phyloP scores from a whole-genome alignment of 1,140 invertebrate species.

The Aphidius ervi region DNA sequence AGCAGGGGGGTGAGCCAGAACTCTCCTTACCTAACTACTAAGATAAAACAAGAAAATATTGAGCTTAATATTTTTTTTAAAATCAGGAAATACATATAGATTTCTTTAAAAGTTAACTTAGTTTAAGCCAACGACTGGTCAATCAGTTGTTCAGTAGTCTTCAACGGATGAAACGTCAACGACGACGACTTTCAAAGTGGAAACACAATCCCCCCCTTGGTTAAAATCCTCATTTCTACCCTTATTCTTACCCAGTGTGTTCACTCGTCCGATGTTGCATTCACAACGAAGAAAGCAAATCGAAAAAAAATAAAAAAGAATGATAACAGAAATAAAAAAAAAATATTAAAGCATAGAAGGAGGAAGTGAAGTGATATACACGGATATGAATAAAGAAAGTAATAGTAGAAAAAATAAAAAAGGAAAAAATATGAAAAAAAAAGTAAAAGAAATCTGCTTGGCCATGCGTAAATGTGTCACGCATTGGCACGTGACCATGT shows the following conservation, averaged over 20 bases:
- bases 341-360: too few species aligned
- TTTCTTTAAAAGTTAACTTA: conserved; percentile 7
- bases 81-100: not conserved
- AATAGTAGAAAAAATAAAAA: conserved; percentile 6
- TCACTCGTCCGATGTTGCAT: too few species aligned
- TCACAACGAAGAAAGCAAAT: conserved; percentile 11
- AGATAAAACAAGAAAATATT: too few species aligned
- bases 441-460: conserved; percentile 29
- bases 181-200: conserved; percentile 40
- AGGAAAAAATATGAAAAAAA: conserved; percentile 29
- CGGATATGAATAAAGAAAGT: too few species aligned
- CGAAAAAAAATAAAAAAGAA: too few species aligned
- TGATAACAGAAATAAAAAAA: too few species aligned
- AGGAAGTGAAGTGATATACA: too few species aligned
- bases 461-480: conserved; percentile 52
- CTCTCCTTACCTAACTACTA: too few species aligned
- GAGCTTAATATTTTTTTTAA: too few species aligned
- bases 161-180: conserved; percentile 6
- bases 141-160: conserved; percentile 5
- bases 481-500: conserved; percentile 51
- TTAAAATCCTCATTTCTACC: conserved; percentile 10
- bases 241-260: not conserved
- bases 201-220: conserved; percentile 41
- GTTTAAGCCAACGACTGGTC: conserved; percentile 1
- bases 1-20: too few species aligned